Conservation (phyloP, 2,888 invertebrate genomes). For the Eubasilissa splendida region DNA sequence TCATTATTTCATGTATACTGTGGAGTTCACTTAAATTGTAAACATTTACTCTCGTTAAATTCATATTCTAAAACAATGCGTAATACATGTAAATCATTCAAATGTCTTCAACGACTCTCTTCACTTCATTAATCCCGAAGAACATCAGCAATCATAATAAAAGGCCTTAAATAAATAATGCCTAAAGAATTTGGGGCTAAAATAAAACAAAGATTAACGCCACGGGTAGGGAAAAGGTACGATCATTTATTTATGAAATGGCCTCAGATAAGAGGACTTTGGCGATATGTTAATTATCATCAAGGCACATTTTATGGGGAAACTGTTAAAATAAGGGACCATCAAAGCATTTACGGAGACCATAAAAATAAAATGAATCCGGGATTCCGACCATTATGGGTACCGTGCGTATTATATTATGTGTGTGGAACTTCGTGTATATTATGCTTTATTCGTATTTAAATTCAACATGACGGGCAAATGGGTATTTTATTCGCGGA, state of each 20-base stretch:
- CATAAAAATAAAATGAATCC: constrained; percentile 53
- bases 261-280: constrained; percentile 44
- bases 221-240: constrained; percentile 28
- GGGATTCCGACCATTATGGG: constrained; percentile 22
- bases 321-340: constrained; percentile 47
- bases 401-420: neutral
- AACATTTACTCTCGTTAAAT: too few relatives aligned
- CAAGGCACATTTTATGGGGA: constrained; percentile 44
- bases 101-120: neutral
- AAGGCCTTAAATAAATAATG: constrained; percentile 43
- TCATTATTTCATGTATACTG: too few relatives aligned
- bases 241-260: constrained; percentile 51
- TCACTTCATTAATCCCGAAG: constrained; percentile 1
- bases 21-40: too few relatives aligned
- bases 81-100: neutral
- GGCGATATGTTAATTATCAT: constrained; percentile 54
- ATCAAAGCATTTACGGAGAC: constrained; percentile 48
- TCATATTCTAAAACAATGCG: neutral
- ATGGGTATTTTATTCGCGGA: neutral
- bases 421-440: constrained; percentile 19
- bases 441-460: constrained; percentile 35
- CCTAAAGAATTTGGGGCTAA: neutral
- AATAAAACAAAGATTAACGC: constrained; percentile 43
- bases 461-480: constrained; percentile 26
- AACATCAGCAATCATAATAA: constrained; percentile 44